Evolutionary conservation across 2,888 invertebrate genomes (phyloP).

Genomic region (Hoplodrina ambigua): DNA sequence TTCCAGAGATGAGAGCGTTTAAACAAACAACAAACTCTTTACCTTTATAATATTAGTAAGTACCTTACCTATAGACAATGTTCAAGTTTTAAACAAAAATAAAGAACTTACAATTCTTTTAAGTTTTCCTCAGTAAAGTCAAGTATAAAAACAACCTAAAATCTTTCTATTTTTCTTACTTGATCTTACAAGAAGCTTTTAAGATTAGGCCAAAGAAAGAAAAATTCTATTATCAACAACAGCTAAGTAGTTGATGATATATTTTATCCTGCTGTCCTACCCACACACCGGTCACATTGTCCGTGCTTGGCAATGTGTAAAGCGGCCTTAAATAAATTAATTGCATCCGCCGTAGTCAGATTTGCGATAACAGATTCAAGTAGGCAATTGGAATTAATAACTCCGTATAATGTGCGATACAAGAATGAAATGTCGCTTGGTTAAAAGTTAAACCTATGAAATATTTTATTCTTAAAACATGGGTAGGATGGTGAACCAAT

Average conservation of each 20-base stretch:
- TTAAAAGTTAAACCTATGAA: background rate
- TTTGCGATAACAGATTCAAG: constrained; percentile 1
- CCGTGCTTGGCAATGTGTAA: constrained; percentile 1
- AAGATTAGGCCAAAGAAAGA: too few relatives aligned
- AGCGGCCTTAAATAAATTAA: constrained; percentile 37
- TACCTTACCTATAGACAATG: background rate
- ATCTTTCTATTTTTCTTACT: too few relatives aligned
- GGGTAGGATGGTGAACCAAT: too few relatives aligned
- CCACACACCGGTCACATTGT: constrained; percentile 3
- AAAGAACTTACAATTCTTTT: background rate
- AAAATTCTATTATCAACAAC: too few relatives aligned
- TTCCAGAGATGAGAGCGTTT: too few relatives aligned
- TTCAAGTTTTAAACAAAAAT: background rate
- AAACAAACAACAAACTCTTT: too few relatives aligned
- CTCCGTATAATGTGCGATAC: background rate
- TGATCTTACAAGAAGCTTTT: too few relatives aligned
- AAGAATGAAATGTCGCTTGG: constrained; percentile 11
- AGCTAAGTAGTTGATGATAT: background rate
- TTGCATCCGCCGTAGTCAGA: constrained; percentile 26
- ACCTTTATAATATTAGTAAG: too few relatives aligned
- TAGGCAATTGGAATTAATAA: constrained; percentile 14
- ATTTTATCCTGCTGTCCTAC: constrained; percentile 14
- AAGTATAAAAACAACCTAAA: too few relatives aligned
- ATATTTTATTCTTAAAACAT: too few relatives aligned
- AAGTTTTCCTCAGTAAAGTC: too few relatives aligned